Conservation (phyloP, 2,888 invertebrate genomes). For the Brassicogethes aeneus region DNA sequence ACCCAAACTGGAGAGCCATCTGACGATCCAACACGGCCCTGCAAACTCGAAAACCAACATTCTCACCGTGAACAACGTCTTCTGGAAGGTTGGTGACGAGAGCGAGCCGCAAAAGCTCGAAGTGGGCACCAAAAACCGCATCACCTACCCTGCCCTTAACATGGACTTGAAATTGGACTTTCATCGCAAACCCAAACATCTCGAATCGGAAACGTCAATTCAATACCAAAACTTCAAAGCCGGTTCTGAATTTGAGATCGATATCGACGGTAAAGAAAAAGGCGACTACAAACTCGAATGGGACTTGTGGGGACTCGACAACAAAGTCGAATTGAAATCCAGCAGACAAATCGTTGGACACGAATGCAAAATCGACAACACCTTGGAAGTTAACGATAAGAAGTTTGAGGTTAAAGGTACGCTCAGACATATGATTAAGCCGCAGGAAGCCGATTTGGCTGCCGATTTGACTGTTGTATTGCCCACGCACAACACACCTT, state of each 20-base stretch:
- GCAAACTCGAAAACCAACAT: slow-evolving; percentile 48
- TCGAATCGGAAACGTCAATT: slow-evolving; percentile 49
- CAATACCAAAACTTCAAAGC: slow-evolving; percentile 51
- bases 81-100: slow-evolving; percentile 21
- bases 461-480: slow-evolving; percentile 49
- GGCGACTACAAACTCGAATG: slow-evolving; percentile 52
- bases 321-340: slow-evolving; percentile 45
- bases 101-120: slow-evolving; percentile 40
- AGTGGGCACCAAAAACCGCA: slow-evolving; percentile 45
- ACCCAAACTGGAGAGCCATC: slow-evolving; percentile 18
- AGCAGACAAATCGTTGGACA: slow-evolving; percentile 48
- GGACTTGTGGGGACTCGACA: slow-evolving; percentile 44
- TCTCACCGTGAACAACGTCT: slow-evolving; percentile 38
- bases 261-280: slow-evolving; percentile 35
- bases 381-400: slow-evolving; percentile 50
- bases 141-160: slow-evolving; percentile 47
- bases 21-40: slow-evolving; percentile 50
- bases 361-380: slow-evolving; percentile 55
- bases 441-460: slow-evolving; percentile 48
- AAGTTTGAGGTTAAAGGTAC: slow-evolving; percentile 55
- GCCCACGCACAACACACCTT: slow-evolving; percentile 46
- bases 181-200: slow-evolving; percentile 47
- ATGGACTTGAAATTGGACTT: slow-evolving; percentile 47
- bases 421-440: slow-evolving; percentile 46
- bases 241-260: slow-evolving; percentile 42